Percentiles rank a stretch among this genome's conserved stretches.
phyloP scores from a whole-genome alignment of 1,140 invertebrate species.

The Scylla paramamosain region DNA sequence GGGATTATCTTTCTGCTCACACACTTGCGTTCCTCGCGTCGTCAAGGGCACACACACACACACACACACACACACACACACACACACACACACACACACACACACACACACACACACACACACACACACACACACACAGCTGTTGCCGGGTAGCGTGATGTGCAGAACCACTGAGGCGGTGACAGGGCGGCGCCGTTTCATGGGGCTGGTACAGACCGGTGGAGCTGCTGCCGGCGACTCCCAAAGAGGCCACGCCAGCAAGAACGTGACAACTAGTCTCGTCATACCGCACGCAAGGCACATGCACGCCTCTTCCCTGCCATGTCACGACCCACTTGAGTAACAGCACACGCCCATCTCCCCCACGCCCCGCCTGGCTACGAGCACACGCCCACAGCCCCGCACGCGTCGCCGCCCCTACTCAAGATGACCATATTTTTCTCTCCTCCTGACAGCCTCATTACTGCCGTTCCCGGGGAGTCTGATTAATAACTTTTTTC shows the following conservation, averaged over 20 bases:
- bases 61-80: constrained; percentile 51
- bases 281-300: too few relatives aligned
- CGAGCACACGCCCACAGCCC: constrained; percentile 31
- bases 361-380: neutral
- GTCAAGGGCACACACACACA: constrained; percentile 1
- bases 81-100: constrained; percentile 52
- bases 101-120: constrained; percentile 50
- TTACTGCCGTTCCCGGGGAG: neutral
- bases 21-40: neutral
- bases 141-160: too few relatives aligned
- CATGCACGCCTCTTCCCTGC: neutral
- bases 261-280: neutral
- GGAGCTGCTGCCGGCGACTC: too few relatives aligned
- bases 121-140: neutral
- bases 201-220: too few relatives aligned
- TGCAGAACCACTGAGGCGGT: too few relatives aligned
- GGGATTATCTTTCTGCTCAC: too few relatives aligned
- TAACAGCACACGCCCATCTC: constrained; percentile 15
- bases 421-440: constrained; percentile 23
- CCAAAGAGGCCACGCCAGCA: too few relatives aligned
- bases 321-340: neutral
- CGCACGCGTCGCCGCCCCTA: neutral
- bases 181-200: too few relatives aligned
- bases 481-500: constrained; percentile 2
- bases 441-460: neutral